phyloP scores from a whole-genome alignment of 2,888 invertebrate genomes.

The Cryptosula pallasiana region DNA sequence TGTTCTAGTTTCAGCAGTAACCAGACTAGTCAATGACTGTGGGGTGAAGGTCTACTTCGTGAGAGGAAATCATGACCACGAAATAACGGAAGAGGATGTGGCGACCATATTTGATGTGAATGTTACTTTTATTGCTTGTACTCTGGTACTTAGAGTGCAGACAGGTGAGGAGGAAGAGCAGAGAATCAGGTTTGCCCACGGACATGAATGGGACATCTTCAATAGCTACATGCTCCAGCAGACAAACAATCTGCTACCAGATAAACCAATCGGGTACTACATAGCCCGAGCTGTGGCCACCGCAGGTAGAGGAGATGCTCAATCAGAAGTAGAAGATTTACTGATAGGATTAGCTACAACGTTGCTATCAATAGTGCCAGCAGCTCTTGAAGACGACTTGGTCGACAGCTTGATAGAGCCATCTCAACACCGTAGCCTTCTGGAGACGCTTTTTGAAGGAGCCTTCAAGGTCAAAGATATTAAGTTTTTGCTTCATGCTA shows the following conservation, averaged over 20 bases:
- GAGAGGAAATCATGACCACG: slow-evolving; percentile 20
- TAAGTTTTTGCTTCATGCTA: not conserved
- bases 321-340: slow-evolving; percentile 11
- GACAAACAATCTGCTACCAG: not conserved
- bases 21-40: slow-evolving; percentile 15
- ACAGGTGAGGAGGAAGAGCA: slow-evolving; percentile 5
- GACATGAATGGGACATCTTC: slow-evolving; percentile 21
- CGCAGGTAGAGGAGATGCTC: not conserved
- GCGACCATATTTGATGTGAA: not conserved
- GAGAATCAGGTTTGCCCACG: slow-evolving; percentile 1
- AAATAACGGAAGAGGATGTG: slow-evolving; percentile 8
- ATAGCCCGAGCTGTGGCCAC: slow-evolving; percentile 15
- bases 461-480: slow-evolving; percentile 7
- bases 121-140: slow-evolving; percentile 1
- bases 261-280: slow-evolving; percentile 17
- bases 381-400: not conserved
- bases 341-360: not conserved
- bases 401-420: not conserved
- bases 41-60: slow-evolving; percentile 13
- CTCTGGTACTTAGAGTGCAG: not conserved
- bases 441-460: not conserved
- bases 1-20: not conserved
- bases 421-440: not conserved
- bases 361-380: not conserved
- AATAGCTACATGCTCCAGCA: slow-evolving; percentile 19